Conservation (phyloP, 2,113 vertebrate genomes). For the Hippopotamus amphibius region DNA sequence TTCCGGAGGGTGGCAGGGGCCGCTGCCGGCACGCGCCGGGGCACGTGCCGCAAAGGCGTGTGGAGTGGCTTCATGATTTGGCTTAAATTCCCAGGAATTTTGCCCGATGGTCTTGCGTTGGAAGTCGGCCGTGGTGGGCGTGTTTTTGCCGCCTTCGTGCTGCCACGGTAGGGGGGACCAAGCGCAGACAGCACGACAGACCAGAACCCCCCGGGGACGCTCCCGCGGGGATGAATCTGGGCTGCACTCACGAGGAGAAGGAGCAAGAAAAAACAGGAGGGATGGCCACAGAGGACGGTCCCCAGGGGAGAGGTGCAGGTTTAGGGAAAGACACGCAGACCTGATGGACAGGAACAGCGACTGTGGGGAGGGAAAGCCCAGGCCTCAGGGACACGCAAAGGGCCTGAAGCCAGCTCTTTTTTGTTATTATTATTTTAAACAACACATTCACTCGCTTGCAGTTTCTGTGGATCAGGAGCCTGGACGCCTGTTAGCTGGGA, state of each 20-base stretch:
- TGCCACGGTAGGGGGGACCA: too few relatives aligned
- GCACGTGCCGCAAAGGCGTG: too few relatives aligned
- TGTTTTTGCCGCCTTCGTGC: fast-evolving
- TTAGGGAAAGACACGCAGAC: too few relatives aligned
- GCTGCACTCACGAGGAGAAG: background rate
- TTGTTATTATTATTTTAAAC: background rate
- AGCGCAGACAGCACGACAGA: background rate
- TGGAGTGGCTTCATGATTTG: too few relatives aligned
- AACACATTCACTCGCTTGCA: fast-evolving
- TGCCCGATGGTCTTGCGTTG: background rate
- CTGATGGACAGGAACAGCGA: fast-evolving
- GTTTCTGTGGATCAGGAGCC: background rate
- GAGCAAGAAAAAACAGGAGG: background rate
- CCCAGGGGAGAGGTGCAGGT: background rate
- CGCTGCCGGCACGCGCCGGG: too few relatives aligned
- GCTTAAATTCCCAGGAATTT: background rate
- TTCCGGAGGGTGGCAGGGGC: too few relatives aligned
- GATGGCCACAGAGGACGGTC: fast-evolving
- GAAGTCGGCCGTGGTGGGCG: background rate
- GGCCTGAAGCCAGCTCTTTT: background rate
- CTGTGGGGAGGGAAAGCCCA: fast-evolving
- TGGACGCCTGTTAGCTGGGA: background rate
- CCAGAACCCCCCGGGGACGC: background rate
- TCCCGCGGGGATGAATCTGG: background rate
- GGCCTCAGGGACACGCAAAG: too few relatives aligned